Base-by-base conservation (phyloP, 2,113 vertebrate species). In the Coptodon bakossiorum region DNA sequence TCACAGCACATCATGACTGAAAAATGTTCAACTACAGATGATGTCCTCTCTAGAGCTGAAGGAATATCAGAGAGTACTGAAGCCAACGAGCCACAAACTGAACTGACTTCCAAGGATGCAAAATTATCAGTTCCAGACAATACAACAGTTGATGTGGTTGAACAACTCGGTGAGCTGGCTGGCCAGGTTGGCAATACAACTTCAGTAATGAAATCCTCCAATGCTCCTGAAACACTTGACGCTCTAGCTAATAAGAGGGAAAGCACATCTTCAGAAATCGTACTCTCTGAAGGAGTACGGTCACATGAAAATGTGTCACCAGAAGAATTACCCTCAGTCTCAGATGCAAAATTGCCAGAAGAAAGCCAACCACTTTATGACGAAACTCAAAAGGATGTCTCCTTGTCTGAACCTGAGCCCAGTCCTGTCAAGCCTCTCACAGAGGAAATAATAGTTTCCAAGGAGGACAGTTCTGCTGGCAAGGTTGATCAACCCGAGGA, bases 371-470 rank as follows among this genome's bases (percentile, higher is more conserved):
- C 85, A 13, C 27, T 40, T 76, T 14, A 79, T 24, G 83, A 87
- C 0, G 82, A 89, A 86, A 59, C 5, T 48, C 56, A 85, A 88
- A 82, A 2, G 5, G 88, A 92, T 71, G 24, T 43, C 24, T 7
- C 9, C 48, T 16, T 45, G 36, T 36, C 88, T 80, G 9, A 24
- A 9, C 7, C 40, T 22, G 82, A 93, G 52, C 14, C 73, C 5
- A 61, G 29, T 89, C 43, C 59, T 86, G 27, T 78, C 19, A 85
- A 52, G 66, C 24, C 68, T 86, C n/a, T 40, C 6, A 29, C 34
- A 36, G 86, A 93, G 19, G 86, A 92, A 92, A 81, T 61, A 3
- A 10, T 11, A 59, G 24, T 57, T 5, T 78, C 89, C 5, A 90
- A 90, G 6, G 86, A 90, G 7, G 87, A 92, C 3, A 57, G 12